Conservation (phyloP, 2,797 vertebrate species). For the Platyrinchus mystaceus region DNA sequence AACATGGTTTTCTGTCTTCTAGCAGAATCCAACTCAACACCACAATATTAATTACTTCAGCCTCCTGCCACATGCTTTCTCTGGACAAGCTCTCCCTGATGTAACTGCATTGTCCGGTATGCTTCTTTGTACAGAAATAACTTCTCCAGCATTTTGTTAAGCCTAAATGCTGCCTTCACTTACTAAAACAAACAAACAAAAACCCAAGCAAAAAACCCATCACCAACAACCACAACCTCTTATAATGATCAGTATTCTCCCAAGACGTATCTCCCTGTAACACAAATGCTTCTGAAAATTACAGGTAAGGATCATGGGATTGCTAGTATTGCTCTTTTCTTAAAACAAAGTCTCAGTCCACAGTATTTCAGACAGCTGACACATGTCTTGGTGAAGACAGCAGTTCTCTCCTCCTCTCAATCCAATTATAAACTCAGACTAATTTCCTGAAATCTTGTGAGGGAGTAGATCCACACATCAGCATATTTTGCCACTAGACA, state of each 20-base stretch:
- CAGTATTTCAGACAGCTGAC: background rate
- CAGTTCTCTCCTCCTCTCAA: background rate
- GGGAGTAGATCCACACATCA: background rate
- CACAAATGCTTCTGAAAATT: background rate
- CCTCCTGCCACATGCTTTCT: background rate
- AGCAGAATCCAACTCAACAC: background rate
- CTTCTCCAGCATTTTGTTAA: background rate
- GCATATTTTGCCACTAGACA: background rate
- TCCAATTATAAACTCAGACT: conserved; percentile 42
- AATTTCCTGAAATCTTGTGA: conserved; percentile 22
- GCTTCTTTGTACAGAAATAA: background rate
- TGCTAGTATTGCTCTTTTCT: background rate
- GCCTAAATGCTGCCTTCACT: background rate
- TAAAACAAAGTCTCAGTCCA: background rate
- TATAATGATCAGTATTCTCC: background rate
- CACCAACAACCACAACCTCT: background rate
- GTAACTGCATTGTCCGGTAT: background rate
- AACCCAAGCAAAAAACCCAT: background rate
- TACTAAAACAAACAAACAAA: background rate
- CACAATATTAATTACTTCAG: background rate
- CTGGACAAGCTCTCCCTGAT: background rate
- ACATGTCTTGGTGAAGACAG: background rate
- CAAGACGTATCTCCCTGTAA: background rate
- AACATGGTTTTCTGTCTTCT: background rate
- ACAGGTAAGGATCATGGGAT: background rate